Base-by-base conservation (phyloP, 2,888 invertebrate species). In the Galerucella pusilla region DNA sequence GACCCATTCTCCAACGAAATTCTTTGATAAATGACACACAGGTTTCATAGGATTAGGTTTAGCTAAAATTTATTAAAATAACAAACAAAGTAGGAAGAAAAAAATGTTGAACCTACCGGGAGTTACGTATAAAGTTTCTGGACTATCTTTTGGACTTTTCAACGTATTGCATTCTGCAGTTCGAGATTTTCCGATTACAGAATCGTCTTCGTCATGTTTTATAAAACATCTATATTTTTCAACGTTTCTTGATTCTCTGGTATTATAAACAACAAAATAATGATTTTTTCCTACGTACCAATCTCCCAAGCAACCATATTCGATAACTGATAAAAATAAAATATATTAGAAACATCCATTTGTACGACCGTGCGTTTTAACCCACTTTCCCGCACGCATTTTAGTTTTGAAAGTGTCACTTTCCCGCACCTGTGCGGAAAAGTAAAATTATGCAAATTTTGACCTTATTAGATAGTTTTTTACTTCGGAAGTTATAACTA, bases 281-380 rank as follows among this genome's bases (percentile, higher is more conserved):
- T 97, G 97, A 88, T 98, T 97, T 85, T 97, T 97, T 14, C 94
- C 96, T 35, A 97, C 94, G 88, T 97, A 97, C 97, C 97, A 97
- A 89, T 97, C 96, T 1, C 97, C 97, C 76, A 97, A 89, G 84
- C 97, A 97, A 87, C 95, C 96, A 87, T 94, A 97, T 87, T 97
- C 97, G 6, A 97, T 96, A 76, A 94, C 94, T 89, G 68, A 59
- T 82, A 64, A 76, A 73, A 74, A 60, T 52, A 65, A 59, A 28
- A 35, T 52, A 35, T 9, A 25, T n/a, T 25, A 25, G 35, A 42
- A 42, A 16, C 20, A 35, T 54, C 16, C 46, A 11, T 7, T 10
- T 7, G n/a, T 49, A 54, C 20, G n/a, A n/a, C n/a, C n/a, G n/a
- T n/a, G n/a, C n/a, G n/a, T n/a, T n/a, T n/a, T n/a, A n/a, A n/a